Conservation (phyloP, 1,140 invertebrate genomes). For the Acromyrmex heyeri region DNA sequence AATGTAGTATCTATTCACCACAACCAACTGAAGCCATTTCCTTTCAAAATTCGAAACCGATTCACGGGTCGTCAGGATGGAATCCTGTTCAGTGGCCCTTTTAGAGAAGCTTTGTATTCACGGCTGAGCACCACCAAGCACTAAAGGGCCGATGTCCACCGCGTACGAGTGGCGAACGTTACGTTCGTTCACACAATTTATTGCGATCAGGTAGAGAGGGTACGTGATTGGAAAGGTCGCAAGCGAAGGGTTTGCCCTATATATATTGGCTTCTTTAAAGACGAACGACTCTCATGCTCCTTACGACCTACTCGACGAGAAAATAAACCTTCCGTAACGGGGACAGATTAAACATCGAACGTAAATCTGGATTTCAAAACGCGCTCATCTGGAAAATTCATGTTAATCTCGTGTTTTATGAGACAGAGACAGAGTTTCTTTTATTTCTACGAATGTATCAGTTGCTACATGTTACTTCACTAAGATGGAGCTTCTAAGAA, state of each 20-base stretch:
- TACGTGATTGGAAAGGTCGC: constrained; percentile 63
- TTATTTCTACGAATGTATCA: background rate
- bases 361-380: constrained; percentile 44
- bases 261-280: constrained; percentile 56
- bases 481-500: background rate
- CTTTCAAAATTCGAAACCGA: constrained; percentile 58
- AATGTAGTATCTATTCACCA: constrained; percentile 3
- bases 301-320: constrained; percentile 36
- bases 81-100: constrained; percentile 56
- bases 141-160: constrained; percentile 57
- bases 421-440: constrained; percentile 19
- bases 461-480: background rate
- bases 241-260: constrained; percentile 43
- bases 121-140: constrained; percentile 48
- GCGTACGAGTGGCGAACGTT: constrained; percentile 51
- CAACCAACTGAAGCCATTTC: constrained; percentile 30
- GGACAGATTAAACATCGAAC: constrained; percentile 58
- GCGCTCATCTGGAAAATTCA: constrained; percentile 35
- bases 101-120: constrained; percentile 61
- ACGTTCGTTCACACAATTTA: constrained; percentile 65
- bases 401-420: constrained; percentile 46
- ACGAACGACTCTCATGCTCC: constrained; percentile 48
- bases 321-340: constrained; percentile 55
- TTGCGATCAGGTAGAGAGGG: constrained; percentile 56
- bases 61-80: constrained; percentile 57